Evolutionary conservation across 2,113 vertebrate species (phyloP).

Genomic region (Piaya cayana): DNA sequence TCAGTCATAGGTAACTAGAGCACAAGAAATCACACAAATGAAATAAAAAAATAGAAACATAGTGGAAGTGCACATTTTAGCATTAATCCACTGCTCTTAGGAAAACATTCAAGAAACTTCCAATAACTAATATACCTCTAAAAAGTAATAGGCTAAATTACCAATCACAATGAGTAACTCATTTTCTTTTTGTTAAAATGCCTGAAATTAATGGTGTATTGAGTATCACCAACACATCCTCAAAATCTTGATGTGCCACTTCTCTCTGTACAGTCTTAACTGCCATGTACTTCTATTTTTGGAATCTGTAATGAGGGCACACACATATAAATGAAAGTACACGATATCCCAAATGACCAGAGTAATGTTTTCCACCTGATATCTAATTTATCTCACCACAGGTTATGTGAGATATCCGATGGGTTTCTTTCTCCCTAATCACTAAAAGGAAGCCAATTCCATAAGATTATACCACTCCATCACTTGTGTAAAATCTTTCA

Average conservation of each 20-base stretch:
- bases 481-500: neutral
- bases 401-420: neutral
- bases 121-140: neutral
- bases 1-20: neutral
- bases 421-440: neutral
- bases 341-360: neutral
- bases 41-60: too few species aligned
- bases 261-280: neutral
- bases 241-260: neutral
- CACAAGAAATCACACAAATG: neutral
- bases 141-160: neutral
- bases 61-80: neutral
- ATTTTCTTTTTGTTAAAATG: neutral
- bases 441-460: neutral
- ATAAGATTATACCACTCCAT: neutral
- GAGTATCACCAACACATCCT: neutral
- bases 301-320: slow-evolving; percentile 18
- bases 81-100: neutral
- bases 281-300: neutral
- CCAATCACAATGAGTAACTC: neutral
- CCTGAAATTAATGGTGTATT: neutral
- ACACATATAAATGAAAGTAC: neutral
- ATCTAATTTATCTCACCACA: neutral
- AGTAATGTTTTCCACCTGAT: neutral
- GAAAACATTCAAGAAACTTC: neutral